Base-by-base conservation (phyloP, 2,797 vertebrate species). In the Ibycter americanus region DNA sequence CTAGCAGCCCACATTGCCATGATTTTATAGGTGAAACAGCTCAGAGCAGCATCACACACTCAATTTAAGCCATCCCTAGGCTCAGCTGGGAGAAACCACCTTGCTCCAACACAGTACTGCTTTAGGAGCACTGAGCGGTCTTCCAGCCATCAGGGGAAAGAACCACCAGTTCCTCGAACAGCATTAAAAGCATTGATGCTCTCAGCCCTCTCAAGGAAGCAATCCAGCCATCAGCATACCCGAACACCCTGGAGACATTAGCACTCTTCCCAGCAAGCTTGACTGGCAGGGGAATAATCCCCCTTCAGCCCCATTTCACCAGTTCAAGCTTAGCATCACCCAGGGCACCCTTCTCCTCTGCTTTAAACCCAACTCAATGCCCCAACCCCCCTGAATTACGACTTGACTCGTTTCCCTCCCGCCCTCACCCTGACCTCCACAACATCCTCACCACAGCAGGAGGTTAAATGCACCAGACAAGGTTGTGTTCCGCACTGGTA, bases 401-500 rank as follows among this genome's bases (percentile, higher is more conserved):
- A 10, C 18, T 54, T 5, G 9, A 10, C 18, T 54, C 11, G 3
- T 72, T 72, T 56, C 23, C 31, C 36, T 70, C 52, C 15, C 21
- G 4, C 32, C 40, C 34, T 56, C 47, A 32, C 8, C 52, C 67
- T 32, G 17, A 42, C 32, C 54, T 52, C 79, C 1, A 1, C 38
- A 67, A 27, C 63, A 29, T 26, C 52, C 34, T 42, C 73, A 21
- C 23, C 25, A 6, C 0, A 0, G 23, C 20, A 27, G 61, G 15
- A 55, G 42, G 61, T 52, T 36, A n/a, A 47, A 27, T 4, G 17
- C 26, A 12, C 14, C 44, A 26, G 25, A 25, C 46, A n/a, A 40
- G 31, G 36, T 6, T 27, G 12, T 1, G 3, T 19, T 15, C 1
- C 1, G 36, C 36, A 27, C 44, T 3, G 0, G 21, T 32, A 27